These are phyloP conservation scores for Perizoma flavofasciatum DNA, from an alignment of 2,888 invertebrate genomes.

Conservation along the genomic window DNA sequence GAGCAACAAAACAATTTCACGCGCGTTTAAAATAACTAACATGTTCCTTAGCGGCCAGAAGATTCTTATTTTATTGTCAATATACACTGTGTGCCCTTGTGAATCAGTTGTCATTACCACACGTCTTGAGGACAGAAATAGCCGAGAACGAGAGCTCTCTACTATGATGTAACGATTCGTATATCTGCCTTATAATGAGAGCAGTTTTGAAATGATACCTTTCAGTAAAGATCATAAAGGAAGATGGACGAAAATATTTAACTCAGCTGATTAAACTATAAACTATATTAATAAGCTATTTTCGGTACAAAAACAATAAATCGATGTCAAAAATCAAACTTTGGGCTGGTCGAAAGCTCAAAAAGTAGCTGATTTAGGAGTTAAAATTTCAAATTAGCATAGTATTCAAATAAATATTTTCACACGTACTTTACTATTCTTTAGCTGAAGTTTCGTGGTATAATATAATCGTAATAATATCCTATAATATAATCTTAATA, in stretches of 20 bases:
- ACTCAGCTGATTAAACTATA: neutral
- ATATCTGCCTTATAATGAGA: constrained; percentile 13
- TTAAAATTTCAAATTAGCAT: no score
- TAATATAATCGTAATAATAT: no score
- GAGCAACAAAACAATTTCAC: no score
- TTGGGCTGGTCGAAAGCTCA: no score
- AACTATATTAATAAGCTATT: neutral
- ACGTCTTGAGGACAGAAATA: constrained; percentile 10
- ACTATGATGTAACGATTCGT: constrained; percentile 27
- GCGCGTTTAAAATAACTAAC: no score
- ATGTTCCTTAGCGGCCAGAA: no score
- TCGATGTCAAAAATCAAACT: no score
- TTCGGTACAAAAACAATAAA: neutral
- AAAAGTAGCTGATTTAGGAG: no score
- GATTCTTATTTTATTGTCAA: neutral
- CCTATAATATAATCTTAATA: no score
- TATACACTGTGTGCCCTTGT: constrained; percentile 3
- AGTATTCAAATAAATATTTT: no score
- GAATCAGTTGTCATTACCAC: constrained; percentile 13
- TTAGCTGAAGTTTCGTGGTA: no score
- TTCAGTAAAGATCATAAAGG: constrained; percentile 2
- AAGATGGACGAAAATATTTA: constrained; percentile 21
- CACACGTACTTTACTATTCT: no score
- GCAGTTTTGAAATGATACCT: constrained; percentile 11
- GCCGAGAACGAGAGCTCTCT: constrained; percentile 2